phyloP scores from a whole-genome alignment of 2,113 vertebrate species.

The Chauna torquata region DNA sequence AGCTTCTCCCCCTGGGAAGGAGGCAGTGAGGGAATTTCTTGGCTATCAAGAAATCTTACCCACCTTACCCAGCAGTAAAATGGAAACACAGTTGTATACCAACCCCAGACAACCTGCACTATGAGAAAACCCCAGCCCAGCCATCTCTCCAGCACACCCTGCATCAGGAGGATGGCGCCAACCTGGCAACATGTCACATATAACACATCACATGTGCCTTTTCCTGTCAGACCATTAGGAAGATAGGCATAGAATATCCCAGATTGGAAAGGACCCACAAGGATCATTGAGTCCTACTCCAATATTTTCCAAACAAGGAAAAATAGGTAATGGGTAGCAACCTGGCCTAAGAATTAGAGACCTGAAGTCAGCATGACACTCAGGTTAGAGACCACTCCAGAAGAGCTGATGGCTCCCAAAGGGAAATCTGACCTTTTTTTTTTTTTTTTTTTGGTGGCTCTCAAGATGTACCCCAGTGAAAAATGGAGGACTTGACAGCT shows the following conservation, averaged over 20 bases:
- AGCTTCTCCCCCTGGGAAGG: not conserved
- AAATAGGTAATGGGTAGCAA: not conserved
- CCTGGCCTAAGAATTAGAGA: not conserved
- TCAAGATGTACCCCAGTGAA: not conserved
- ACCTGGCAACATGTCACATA: not conserved
- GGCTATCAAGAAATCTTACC: not conserved
- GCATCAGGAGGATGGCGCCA: not conserved
- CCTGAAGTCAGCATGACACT: not conserved
- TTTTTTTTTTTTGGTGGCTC: not conserved
- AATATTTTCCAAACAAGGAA: not conserved
- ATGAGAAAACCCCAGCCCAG: not conserved
- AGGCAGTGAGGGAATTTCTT: not conserved
- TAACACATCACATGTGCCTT: not conserved
- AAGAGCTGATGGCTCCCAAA: not conserved
- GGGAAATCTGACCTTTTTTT: no score
- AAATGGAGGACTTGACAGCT: not conserved
- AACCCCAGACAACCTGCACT: not conserved
- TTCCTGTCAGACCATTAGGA: not conserved
- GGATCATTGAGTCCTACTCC: not conserved
- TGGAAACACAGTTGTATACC: not conserved
- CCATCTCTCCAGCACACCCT: accelerated
- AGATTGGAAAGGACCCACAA: not conserved
- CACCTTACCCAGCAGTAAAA: not conserved
- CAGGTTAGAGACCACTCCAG: accelerated
- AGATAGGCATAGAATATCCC: not conserved